Evolutionary conservation across 2,888 invertebrate genomes (phyloP), one percentile per base, ranked within the genome.

Genomic region (Pemphredon lugubris): DNA sequence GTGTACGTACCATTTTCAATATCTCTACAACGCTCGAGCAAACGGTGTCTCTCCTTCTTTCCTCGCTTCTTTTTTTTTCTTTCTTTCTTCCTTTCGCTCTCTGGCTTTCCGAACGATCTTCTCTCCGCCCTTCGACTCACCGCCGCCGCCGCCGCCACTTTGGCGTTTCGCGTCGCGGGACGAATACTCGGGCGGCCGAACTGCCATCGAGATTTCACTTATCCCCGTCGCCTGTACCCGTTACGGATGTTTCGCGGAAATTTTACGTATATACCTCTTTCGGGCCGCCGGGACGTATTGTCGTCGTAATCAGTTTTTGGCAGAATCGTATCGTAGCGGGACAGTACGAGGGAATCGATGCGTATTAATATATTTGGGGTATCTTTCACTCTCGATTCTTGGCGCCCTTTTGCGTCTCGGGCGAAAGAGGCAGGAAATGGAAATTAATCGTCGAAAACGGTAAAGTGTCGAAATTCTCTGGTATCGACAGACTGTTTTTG

Each of bases 1-100:
- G 63, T 61, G 55, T 63, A 69, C 55, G 39, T 66, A 53, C 68
- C 58, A 65, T 73, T 70, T 61, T 77, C 78, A 73, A 75, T 79
- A 78, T 79, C 77, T 72, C 68, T 26, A 77, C 70, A 48, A 50
- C 61, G 70, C 70, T 79, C 67, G 70, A 63, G 70, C 71, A 77
- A 79, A 78, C 77, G 64, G 63, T 68, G 72, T 73, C 70, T 75
- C 70, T 65, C 53, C 53, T 55, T 47, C 53, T 39, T 21, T 14
- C 50, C 32, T 11, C 18, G 13, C 14, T 4, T 23, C 47, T 32
- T 39, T 42, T 39, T 26, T 14, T 2, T 13, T 6, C 9, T 6
- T 32, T 16, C n/a, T 4, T 2, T 20, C 2, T 6, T 1, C 7
- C 11, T 1, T 2, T 7, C 16, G 11, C 34, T 23, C 23, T 5